Percentiles rank a stretch among this genome's conserved stretches.
These are phyloP conservation scores for Cygnus olor DNA, from an alignment of 2,797 vertebrate genomes.

Conservation along the genomic window DNA sequence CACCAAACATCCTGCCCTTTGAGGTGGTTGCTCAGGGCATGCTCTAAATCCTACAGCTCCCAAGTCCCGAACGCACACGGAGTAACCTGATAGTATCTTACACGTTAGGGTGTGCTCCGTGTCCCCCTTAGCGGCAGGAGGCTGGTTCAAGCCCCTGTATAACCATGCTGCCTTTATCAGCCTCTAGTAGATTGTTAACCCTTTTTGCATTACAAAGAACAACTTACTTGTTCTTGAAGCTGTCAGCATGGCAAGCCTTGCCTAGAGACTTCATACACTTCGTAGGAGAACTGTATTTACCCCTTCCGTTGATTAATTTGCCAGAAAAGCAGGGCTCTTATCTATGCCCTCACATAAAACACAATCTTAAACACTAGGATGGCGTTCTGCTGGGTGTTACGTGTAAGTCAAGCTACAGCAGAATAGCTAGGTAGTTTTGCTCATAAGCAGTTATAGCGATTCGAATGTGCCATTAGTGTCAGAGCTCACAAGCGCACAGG, in stretches of 20 bases:
- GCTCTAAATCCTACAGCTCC: too few species aligned
- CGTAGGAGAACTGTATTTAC: neutral
- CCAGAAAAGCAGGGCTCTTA: neutral
- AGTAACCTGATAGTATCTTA: neutral
- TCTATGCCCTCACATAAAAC: neutral
- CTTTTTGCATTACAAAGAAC: too few species aligned
- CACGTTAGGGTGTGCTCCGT: neutral
- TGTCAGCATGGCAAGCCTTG: neutral
- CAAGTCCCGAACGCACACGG: too few species aligned
- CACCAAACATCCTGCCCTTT: too few species aligned
- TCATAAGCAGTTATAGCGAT: neutral
- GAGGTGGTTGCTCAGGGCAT: too few species aligned
- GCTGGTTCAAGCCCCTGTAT: neutral
- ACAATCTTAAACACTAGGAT: neutral
- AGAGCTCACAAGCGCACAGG: neutral
- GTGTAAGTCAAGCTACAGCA: neutral
- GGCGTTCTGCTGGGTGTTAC: neutral
- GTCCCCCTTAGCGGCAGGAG: neutral
- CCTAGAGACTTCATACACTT: neutral
- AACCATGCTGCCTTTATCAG: neutral
- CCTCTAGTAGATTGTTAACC: neutral
- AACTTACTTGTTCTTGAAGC: neutral
- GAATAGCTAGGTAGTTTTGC: neutral
- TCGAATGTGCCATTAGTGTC: too few species aligned
- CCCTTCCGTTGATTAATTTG: neutral